Conservation (phyloP, 1,140 invertebrate species). For the Proales similis region DNA sequence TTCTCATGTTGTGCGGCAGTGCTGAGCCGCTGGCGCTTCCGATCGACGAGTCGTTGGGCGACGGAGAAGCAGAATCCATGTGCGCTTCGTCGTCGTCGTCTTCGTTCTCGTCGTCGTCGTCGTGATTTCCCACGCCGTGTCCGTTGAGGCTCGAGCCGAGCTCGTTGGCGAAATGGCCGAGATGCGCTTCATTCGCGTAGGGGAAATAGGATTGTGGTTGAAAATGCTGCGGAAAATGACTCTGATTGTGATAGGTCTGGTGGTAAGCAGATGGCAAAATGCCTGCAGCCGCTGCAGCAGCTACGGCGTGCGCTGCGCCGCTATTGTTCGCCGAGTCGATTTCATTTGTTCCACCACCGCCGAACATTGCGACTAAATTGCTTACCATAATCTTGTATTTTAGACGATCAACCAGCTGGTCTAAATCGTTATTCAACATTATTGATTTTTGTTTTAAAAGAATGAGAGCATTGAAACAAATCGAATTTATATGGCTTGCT, state of each 20-base stretch:
- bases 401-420: neutral
- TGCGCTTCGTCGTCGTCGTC: constrained; percentile 1
- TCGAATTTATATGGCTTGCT: constrained; percentile 3
- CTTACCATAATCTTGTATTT: constrained; percentile 23
- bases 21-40: constrained; percentile 5
- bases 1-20: neutral
- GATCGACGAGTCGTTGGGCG: constrained; percentile 31
- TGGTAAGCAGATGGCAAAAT: no score
- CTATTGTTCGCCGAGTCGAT: neutral
- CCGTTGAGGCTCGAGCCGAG: neutral
- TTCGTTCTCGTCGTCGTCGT: constrained; percentile 10
- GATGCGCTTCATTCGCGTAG: neutral
- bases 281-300: no score
- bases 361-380: constrained; percentile 35
- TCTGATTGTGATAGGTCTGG: neutral
- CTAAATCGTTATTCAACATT: neutral
- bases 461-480: constrained; percentile 8
- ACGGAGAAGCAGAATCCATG: constrained; percentile 11
- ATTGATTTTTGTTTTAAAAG: constrained; percentile 18
- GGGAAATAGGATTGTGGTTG: constrained; percentile 13
- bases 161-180: neutral
- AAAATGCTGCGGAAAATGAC: neutral
- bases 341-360: neutral
- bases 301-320: neutral
- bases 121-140: neutral